Evolutionary conservation across 2,888 invertebrate species (phyloP), one percentile per base, ranked within the genome.

Genomic region (Pachymerium ferrugineum): DNA sequence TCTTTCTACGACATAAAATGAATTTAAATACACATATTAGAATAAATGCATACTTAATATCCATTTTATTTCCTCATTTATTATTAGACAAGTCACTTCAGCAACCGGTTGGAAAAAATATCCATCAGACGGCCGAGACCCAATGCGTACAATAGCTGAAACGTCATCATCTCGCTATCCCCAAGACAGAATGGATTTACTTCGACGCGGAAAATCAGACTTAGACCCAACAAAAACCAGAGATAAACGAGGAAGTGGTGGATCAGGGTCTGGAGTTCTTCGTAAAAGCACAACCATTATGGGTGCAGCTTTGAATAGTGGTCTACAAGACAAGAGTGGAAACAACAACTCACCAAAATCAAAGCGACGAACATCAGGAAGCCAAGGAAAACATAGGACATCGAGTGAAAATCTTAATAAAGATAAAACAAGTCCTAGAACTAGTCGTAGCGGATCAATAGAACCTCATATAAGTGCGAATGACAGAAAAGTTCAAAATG

Each of bases 101-200:
- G 74, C 75, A 1, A 47, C 76, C 10, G 75, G 76, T 12, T 76
- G 76, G 76, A 77, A 77, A 74, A 77, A 77, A 54, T 77, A 77
- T 35, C 69, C 75, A 0, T 73, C 74, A 2, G 77, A 77, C n/a
- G n/a, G n/a, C 16, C 38, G 70, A 31, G 76, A 78, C 19, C 76
- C 76, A 38, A 31, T 47, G 16, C 47, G 70, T 25, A 72, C 62
- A 28, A 72, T 62, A 12, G 28, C 42, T 28, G 69, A 73, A 25
- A 25, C 54, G n/a, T n/a, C n/a, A 5, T n/a, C 74, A 25, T 42
- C 75, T 76, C 42, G 79, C 78, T 62, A 73, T 12, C 73, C 69
- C 6, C 74, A 78, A 1, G 79, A 76, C 79, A 80, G 79, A 80
- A 78, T 69, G 72, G 75, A 75, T 1, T 47, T 75, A 14, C 35